Base-by-base conservation (phyloP, 2,888 invertebrate genomes). In the Melitaea athalia region DNA sequence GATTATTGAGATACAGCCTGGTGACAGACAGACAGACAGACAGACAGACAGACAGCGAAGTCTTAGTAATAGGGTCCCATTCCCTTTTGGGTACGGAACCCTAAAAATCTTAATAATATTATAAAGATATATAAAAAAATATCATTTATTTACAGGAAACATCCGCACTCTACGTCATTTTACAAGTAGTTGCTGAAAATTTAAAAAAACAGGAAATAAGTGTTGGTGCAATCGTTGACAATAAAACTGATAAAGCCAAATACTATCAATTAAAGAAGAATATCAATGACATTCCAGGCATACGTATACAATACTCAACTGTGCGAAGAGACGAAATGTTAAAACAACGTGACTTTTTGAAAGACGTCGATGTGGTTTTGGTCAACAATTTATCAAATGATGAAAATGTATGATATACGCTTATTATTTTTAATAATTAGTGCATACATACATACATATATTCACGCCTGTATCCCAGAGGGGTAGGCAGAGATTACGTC, bases 121-220 rank as follows among this genome's bases (percentile, higher is more conserved):
- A 50, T 50, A n/a, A 38, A 38, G 38, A 38, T 38, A 3, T 38
- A 38, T 24, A 38, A 38, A 24, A 24, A 38, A 38, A 7, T 3
- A 7, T 38, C 38, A 7, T 38, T 8, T 38, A 38, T 5, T 49
- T 76, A 50, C 74, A 83, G 82, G 63, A 78, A 38, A 55, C 68
- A 47, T 72, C 75, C 5, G 74, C 76, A 1, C 15, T 81, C 5
- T 71, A 75, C 63, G 62, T 76, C 0, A 78, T 72, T 59, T 43
- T 81, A 31, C 84, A 84, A 81, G 78, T 81, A 12, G 75, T 81
- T 10, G 74, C 76, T 45, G 82, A 83, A 72, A 83, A 82, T 69
- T 59, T 79, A 4, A 78, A 76, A 49, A 80, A 77, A 66, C 69
- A 73, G 1, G 42, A 64, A 0, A 72, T 81, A 5, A 78, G 77